phyloP scores from a whole-genome alignment of 2,888 invertebrate species.

The Pyrocoelia pectoralis region DNA sequence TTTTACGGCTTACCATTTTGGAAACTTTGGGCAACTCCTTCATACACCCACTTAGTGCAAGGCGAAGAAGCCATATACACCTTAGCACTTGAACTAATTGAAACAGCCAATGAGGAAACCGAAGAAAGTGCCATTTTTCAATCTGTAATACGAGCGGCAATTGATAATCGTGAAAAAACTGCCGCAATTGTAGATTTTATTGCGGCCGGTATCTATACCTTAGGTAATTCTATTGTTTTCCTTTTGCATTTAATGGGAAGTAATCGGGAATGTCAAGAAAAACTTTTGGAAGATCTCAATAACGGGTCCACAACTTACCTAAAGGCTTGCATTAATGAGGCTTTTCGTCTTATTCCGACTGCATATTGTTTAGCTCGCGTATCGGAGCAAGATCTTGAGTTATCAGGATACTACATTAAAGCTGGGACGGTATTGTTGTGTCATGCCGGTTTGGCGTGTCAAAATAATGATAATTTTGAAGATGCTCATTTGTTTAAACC shows the following conservation, averaged over 20 bases:
- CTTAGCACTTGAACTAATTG: constrained; percentile 80
- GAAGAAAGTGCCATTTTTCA: constrained; percentile 75
- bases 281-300: constrained; percentile 69
- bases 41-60: constrained; percentile 73
- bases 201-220: constrained; percentile 82
- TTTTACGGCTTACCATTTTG: constrained; percentile 84
- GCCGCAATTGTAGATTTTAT: constrained; percentile 88
- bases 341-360: constrained; percentile 77
- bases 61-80: constrained; percentile 82
- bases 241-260: constrained; percentile 77
- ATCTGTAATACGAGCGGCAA: constrained; percentile 74
- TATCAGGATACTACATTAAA: constrained; percentile 71
- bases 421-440: constrained; percentile 82
- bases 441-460: constrained; percentile 84
- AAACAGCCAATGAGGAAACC: constrained; percentile 67
- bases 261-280: constrained; percentile 70
- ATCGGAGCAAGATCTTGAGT: constrained; percentile 73
- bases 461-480: constrained; percentile 77
- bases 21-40: constrained; percentile 78
- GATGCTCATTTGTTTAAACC: constrained; percentile 75
- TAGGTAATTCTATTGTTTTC: constrained; percentile 84
- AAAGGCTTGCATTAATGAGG: constrained; percentile 80
- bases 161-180: constrained; percentile 83
- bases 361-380: constrained; percentile 82
- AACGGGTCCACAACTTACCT: constrained; percentile 71